Percentiles rank a stretch among this genome's conserved stretches.
Evolutionary conservation across 2,113 vertebrate genomes (phyloP).

Genomic region (Cinclus mexicanus): DNA sequence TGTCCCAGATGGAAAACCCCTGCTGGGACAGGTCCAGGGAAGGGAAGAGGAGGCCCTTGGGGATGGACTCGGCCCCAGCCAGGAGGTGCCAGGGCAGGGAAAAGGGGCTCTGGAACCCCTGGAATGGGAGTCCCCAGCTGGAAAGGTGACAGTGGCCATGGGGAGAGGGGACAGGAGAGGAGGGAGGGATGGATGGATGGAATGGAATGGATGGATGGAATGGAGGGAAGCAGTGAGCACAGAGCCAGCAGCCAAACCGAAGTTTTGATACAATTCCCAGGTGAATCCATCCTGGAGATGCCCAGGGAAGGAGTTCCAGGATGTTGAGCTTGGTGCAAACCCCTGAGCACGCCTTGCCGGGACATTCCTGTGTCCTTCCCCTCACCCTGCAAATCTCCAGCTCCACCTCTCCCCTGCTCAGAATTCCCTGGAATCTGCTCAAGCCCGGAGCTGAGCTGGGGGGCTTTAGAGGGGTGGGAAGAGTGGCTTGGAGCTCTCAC

Average conservation of each 20-base stretch:
- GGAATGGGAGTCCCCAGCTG: accelerated
- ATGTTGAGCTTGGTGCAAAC: not conserved
- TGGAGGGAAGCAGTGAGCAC: not conserved
- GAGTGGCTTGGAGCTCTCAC: accelerated
- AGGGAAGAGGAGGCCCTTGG: not conserved
- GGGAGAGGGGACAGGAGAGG: not conserved
- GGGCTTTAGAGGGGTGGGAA: not conserved
- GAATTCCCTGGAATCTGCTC: not conserved
- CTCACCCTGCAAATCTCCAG: not conserved
- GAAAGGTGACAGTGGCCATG: accelerated
- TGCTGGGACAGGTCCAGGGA: not conserved
- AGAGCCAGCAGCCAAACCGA: not conserved
- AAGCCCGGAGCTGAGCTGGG: not conserved
- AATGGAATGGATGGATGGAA: not conserved
- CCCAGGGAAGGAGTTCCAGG: not conserved
- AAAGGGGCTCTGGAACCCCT: not conserved
- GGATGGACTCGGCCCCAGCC: accelerated
- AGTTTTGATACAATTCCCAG: not conserved
- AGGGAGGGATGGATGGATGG: too few species aligned
- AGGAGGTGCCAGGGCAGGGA: not conserved
- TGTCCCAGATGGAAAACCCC: accelerated
- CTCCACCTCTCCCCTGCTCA: not conserved
- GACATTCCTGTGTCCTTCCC: too few species aligned
- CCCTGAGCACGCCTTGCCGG: not conserved
- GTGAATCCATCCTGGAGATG: not conserved